A percentile compares a stretch with the other conserved stretches of the same genome.
phyloP scores from a whole-genome alignment of 2,113 vertebrate genomes.

The Pipa parva region DNA sequence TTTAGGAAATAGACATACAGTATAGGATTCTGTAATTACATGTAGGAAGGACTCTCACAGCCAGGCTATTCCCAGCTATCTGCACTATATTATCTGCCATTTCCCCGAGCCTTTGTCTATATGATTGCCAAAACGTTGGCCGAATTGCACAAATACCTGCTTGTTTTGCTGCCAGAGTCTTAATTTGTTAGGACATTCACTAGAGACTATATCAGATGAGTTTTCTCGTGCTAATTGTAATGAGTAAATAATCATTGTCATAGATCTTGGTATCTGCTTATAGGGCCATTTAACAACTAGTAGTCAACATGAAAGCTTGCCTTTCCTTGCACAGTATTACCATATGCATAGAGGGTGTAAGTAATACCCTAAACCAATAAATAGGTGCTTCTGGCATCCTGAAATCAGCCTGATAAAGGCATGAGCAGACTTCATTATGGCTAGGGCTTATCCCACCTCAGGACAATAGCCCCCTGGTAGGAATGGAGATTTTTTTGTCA shows the following conservation, averaged over 20 bases:
- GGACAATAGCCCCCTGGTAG: not conserved
- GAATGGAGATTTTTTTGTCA: conserved; percentile 2
- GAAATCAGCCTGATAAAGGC: conserved; percentile 7
- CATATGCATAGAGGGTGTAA: conserved; percentile 28
- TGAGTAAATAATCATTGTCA: conserved; percentile 18
- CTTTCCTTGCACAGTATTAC: conserved; percentile 7
- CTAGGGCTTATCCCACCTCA: not conserved
- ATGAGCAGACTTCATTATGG: conserved; percentile 15
- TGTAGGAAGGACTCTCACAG: not conserved
- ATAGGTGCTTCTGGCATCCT: not conserved
- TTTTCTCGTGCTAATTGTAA: conserved; percentile 17
- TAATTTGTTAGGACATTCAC: conserved; percentile 12
- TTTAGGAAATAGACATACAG: too few species aligned
- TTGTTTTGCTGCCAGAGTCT: not conserved
- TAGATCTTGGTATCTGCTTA: conserved; percentile 18
- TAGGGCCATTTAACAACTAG: conserved; percentile 20
- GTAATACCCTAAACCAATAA: conserved; percentile 33
- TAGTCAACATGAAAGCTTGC: conserved; percentile 25
- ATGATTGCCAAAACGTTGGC: not conserved
- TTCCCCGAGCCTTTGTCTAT: not conserved
- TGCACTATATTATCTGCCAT: not conserved
- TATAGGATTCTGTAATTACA: too few species aligned
- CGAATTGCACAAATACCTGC: not conserved
- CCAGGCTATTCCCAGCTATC: not conserved
- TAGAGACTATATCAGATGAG: not conserved